A percentile compares a stretch with the other conserved stretches of the same genome.
These are phyloP conservation scores for Orcinus orca DNA, from an alignment of 2,113 vertebrate species.

Conservation along the genomic window DNA sequence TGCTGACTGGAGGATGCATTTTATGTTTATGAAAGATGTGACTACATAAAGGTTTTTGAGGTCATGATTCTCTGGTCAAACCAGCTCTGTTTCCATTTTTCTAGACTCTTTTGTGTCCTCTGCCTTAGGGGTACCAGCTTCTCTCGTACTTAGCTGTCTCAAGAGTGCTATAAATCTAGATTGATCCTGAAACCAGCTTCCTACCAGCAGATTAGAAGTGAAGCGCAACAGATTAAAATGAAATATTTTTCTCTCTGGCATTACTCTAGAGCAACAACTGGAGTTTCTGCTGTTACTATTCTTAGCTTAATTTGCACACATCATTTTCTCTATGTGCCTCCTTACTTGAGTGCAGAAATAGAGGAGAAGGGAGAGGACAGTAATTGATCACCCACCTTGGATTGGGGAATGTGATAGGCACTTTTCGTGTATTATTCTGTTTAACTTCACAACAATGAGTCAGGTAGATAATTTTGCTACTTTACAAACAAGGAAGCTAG, in stretches of 20 bases:
- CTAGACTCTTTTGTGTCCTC: neutral
- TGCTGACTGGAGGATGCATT: neutral
- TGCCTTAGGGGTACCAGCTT: neutral
- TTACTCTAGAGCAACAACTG: constrained; percentile 21
- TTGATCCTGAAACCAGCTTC: neutral
- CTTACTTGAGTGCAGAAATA: constrained; percentile 5
- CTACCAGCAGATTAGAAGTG: neutral
- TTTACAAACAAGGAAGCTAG: constrained; percentile 56
- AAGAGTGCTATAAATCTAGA: neutral
- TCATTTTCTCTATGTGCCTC: neutral
- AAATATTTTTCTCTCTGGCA: neutral
- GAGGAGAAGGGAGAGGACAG: neutral
- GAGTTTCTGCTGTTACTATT: constrained; percentile 34
- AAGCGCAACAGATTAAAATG: neutral
- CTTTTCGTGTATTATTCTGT: neutral
- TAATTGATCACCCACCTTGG: neutral
- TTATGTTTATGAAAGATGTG: neutral
- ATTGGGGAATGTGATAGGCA: neutral
- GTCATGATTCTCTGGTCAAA: neutral
- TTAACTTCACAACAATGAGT: constrained; percentile 35
- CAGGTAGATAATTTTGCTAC: constrained; percentile 45
- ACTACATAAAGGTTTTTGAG: neutral
- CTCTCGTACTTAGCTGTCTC: neutral
- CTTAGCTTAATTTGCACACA: constrained; percentile 33
- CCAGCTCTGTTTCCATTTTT: neutral